Conservation (phyloP, 1,140 invertebrate genomes). For the Zaprionus camerounensis region DNA sequence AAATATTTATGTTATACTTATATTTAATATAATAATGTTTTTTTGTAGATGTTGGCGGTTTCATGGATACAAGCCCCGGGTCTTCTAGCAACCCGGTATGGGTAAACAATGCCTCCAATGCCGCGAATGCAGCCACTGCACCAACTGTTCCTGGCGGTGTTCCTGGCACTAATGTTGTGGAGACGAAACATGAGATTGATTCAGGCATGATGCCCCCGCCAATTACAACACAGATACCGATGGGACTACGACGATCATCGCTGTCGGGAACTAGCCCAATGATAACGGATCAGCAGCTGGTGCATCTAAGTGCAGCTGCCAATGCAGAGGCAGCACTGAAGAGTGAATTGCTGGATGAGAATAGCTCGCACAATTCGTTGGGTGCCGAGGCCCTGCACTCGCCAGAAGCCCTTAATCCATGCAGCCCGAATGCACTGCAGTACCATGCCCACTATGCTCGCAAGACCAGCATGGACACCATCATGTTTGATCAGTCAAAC, state of each 20-base stretch:
- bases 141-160: constrained; percentile 1
- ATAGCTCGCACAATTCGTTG: constrained; percentile 87
- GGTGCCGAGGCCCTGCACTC: constrained; percentile 70
- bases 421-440: constrained; percentile 64
- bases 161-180: constrained; percentile 40
- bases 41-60: constrained; percentile 76
- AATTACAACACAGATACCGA: constrained; percentile 85
- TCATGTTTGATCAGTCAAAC: constrained; percentile 79
- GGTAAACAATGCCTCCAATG: background rate
- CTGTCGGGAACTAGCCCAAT: constrained; percentile 71
- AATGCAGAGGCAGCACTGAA: constrained; percentile 86
- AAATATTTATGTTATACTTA: constrained; percentile 44
- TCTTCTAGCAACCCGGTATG: background rate
- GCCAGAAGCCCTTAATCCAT: constrained; percentile 59
- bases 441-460: constrained; percentile 65
- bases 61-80: constrained; percentile 68
- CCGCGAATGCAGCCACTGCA: background rate
- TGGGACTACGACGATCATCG: constrained; percentile 86
- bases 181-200: constrained; percentile 85
- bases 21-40: constrained; percentile 50
- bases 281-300: constrained; percentile 79
- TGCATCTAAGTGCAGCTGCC: constrained; percentile 61
- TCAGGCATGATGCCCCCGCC: constrained; percentile 88
- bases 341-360: constrained; percentile 89
- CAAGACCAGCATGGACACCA: constrained; percentile 75